A percentile compares a stretch with the other conserved stretches of the same genome.
phyloP scores from a whole-genome alignment of 2,113 vertebrate genomes.

The Tachysurus fulvidraco region DNA sequence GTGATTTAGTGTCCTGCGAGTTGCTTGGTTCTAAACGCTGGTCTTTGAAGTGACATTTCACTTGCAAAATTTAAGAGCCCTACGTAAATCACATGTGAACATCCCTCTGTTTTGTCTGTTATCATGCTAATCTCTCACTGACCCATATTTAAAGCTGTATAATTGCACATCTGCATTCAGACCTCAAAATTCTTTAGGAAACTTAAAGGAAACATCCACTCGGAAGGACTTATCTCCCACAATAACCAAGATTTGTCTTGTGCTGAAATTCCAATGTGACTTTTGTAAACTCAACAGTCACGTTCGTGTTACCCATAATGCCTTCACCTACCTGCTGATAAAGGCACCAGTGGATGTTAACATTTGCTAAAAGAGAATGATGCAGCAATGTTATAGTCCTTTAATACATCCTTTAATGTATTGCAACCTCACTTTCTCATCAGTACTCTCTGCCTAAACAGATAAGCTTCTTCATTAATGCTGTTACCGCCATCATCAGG shows the following conservation, averaged over 20 bases:
- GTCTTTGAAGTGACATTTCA: neutral
- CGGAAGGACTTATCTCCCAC: neutral
- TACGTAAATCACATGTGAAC: slow-evolving; percentile 11
- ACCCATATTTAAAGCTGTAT: neutral
- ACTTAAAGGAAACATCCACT: neutral
- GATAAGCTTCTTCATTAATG: neutral
- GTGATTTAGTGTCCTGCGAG: slow-evolving; percentile 29
- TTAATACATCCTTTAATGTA: neutral
- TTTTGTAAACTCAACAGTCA: no score
- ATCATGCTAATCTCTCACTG: neutral
- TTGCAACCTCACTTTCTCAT: neutral
- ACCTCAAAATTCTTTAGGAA: neutral
- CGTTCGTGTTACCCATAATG: neutral
- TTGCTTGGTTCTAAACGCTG: slow-evolving; percentile 14
- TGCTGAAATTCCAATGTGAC: neutral
- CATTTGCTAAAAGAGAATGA: neutral
- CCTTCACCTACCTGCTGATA: neutral
- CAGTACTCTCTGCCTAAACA: neutral
- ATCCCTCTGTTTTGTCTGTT: slow-evolving; percentile 1
- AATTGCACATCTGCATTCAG: neutral
- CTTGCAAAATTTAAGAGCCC: neutral
- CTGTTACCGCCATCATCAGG: neutral
- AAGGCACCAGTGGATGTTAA: neutral
- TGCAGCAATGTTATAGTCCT: neutral
- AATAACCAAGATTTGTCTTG: neutral